Conservation (phyloP, 2,888 invertebrate species). For the Eristalis arbustorum region DNA sequence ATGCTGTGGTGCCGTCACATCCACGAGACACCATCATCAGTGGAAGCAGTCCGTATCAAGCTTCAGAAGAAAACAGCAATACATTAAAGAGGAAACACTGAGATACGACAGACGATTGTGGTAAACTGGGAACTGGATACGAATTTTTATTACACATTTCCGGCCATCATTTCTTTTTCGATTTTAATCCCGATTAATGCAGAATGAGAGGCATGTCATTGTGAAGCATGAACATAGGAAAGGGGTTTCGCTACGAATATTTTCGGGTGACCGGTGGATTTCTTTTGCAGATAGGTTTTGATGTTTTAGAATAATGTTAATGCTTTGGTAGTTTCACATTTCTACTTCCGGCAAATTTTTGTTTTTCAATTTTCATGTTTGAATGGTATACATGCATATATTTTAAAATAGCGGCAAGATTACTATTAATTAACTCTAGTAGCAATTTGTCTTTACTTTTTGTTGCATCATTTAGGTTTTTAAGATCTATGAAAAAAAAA, state of each 20-base stretch:
- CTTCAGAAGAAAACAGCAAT: background rate
- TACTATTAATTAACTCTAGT: too few species aligned
- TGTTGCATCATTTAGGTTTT: too few species aligned
- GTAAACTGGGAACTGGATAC: conserved; percentile 65
- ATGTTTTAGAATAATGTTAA: background rate
- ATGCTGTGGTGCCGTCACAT: conserved; percentile 29
- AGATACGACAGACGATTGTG: conserved; percentile 52
- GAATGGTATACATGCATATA: too few species aligned
- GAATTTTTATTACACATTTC: conserved; percentile 72
- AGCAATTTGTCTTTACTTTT: too few species aligned
- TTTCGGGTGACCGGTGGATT: background rate
- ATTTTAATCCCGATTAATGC: conserved; percentile 51
- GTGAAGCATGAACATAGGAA: background rate
- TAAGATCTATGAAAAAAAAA: too few species aligned
- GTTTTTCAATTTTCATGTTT: too few species aligned
- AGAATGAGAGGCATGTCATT: conserved; percentile 38
- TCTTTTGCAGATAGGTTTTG: background rate
- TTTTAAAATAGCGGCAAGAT: too few species aligned
- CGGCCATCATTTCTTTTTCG: conserved; percentile 70
- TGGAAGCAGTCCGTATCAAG: background rate
- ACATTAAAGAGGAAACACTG: conserved; percentile 14
- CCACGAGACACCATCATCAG: conserved; percentile 4
- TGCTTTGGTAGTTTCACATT: too few species aligned
- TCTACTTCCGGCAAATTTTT: too few species aligned
- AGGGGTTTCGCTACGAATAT: background rate